Evolutionary conservation across 2,888 invertebrate genomes (phyloP).

Genomic region (Chorisops tibialis): DNA sequence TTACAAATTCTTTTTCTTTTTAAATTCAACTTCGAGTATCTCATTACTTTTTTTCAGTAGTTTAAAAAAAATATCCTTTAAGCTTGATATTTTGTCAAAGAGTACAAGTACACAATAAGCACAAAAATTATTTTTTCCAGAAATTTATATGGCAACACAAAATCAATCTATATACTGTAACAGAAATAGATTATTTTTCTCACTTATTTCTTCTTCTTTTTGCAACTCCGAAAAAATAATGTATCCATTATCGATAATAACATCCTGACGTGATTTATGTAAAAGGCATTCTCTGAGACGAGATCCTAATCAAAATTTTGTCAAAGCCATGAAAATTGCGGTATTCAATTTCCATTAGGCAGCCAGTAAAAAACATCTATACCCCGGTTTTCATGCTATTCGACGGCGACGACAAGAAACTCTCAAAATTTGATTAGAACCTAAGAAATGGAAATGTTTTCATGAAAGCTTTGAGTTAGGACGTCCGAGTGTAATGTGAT

Average conservation of each 20-base stretch:
- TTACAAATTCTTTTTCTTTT: no score
- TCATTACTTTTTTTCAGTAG: no score
- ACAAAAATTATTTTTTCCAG: not conserved
- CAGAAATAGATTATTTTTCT: not conserved
- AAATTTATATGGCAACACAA: not conserved
- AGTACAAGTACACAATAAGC: not conserved
- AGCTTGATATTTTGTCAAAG: not conserved
- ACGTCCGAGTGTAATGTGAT: no score
- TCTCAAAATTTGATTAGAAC: no score
- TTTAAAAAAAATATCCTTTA: no score
- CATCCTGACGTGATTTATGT: not conserved
- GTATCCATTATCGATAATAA: not conserved
- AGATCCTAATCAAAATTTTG: not conserved
- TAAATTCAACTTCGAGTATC: no score
- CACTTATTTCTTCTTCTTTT: not conserved
- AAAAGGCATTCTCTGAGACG: not conserved
- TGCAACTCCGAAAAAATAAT: not conserved
- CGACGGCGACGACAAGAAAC: no score
- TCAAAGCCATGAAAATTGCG: not conserved
- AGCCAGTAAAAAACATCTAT: no score
- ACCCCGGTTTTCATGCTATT: no score
- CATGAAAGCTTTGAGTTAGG: no score
- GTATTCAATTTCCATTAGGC: no score
- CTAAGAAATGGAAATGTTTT: no score
- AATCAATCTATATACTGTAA: conserved; percentile 7